Percentiles rank a stretch among this genome's conserved stretches.
Conservation (phyloP, 92 coral and sea anemone species). For the Epizoanthus illoricatus region DNA sequence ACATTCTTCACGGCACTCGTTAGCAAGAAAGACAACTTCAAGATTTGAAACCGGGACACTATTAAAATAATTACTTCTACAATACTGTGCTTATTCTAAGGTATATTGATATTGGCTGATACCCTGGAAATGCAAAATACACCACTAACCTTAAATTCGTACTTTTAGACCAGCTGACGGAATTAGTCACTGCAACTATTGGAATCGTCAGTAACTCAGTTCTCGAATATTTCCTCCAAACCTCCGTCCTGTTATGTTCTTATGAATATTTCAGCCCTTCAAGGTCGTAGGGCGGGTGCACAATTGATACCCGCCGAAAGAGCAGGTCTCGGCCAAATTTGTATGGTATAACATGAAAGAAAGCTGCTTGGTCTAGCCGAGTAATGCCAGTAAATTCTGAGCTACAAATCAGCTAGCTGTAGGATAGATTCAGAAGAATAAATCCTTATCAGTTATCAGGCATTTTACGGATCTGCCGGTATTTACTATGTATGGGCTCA, state of each 20-base stretch:
- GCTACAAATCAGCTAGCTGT: background rate
- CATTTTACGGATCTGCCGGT: background rate
- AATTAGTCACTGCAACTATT: background rate
- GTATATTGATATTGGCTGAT: no score
- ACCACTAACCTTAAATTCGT: background rate
- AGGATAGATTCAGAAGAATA: background rate
- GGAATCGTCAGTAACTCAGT: background rate
- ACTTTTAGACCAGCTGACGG: background rate
- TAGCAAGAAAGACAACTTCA: no score
- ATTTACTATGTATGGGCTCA: background rate
- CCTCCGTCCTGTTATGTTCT: slow-evolving; percentile 3
- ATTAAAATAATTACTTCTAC: no score
- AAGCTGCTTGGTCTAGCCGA: background rate
- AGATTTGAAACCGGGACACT: no score
- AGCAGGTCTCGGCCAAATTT: slow-evolving; percentile 32
- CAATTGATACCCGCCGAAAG: slow-evolving; percentile 29
- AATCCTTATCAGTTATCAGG: background rate
- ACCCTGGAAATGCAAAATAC: no score
- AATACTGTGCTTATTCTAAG: no score
- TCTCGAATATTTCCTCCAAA: slow-evolving; percentile 12
- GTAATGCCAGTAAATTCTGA: background rate
- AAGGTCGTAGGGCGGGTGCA: slow-evolving; percentile 38
- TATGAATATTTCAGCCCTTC: slow-evolving; percentile 31
- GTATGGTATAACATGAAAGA: slow-evolving; percentile 28
- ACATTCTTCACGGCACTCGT: no score